A percentile compares a stretch with the other conserved stretches of the same genome.
These are phyloP conservation scores for Cacoxenus indagator DNA, from an alignment of 2,888 invertebrate genomes.

Conservation along the genomic window DNA sequence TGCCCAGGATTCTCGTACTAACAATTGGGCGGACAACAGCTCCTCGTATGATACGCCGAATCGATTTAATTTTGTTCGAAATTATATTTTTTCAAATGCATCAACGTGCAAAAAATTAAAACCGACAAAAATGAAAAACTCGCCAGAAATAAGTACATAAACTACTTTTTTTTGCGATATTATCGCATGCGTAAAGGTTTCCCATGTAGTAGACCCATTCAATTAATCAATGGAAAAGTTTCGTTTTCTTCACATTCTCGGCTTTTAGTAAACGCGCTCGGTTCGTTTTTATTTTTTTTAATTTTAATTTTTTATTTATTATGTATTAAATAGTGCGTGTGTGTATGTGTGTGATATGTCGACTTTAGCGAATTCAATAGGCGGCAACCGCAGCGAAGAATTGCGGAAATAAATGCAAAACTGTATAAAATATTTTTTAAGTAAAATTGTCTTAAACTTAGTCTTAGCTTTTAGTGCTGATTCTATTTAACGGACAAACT, in stretches of 20 bases:
- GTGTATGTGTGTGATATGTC: not conserved
- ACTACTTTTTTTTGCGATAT: no score
- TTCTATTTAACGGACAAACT: not conserved
- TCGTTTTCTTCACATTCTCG: not conserved
- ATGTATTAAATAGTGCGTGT: not conserved
- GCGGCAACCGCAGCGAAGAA: not conserved
- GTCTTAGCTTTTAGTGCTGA: not conserved
- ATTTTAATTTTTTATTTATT: not conserved
- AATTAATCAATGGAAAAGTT: not conserved
- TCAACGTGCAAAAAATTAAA: not conserved
- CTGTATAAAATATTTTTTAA: slow-evolving; percentile 55
- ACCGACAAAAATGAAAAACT: not conserved
- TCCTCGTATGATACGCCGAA: not conserved
- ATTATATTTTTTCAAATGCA: not conserved
- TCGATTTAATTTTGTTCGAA: not conserved
- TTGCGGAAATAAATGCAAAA: slow-evolving; percentile 27
- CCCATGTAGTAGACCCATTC: no score
- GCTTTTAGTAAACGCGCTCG: not conserved
- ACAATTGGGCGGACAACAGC: not conserved
- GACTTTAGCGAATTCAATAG: slow-evolving; percentile 43
- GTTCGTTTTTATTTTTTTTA: not conserved
- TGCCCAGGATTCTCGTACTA: slow-evolving; percentile 8
- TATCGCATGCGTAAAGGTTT: no score
- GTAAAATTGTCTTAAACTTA: slow-evolving; percentile 25
- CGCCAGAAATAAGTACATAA: no score